Evolutionary conservation across 2,113 vertebrate species (phyloP).

Genomic region (Cyprinodon tularosa): DNA sequence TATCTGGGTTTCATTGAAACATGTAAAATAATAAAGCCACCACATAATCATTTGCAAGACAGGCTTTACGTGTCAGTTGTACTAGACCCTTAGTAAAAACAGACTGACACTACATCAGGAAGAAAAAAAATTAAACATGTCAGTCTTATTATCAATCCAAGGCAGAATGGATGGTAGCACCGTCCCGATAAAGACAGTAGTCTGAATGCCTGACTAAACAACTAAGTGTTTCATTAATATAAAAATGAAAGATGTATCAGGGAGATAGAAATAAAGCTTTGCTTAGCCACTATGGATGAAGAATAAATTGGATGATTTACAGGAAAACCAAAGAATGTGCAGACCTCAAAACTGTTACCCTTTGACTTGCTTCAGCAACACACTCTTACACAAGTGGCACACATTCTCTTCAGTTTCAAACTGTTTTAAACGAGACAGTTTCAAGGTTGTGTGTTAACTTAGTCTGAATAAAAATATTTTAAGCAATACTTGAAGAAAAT

Average conservation of each 20-base stretch:
- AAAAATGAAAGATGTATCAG: background rate
- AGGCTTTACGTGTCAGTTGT: too few relatives aligned
- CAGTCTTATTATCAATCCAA: background rate
- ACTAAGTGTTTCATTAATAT: background rate
- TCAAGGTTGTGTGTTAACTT: too few relatives aligned
- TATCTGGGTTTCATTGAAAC: too few relatives aligned
- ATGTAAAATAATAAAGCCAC: background rate
- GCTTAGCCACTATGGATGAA: background rate
- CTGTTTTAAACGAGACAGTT: too few relatives aligned
- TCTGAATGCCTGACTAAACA: background rate
- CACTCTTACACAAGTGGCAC: background rate
- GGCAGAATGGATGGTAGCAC: too few relatives aligned
- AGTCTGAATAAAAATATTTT: background rate
- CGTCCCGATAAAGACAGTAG: too few relatives aligned
- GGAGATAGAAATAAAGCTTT: background rate
- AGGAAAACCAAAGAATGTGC: background rate
- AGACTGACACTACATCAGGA: background rate
- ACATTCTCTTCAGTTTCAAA: background rate
- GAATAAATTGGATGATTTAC: background rate
- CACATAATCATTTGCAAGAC: background rate
- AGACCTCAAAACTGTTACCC: background rate
- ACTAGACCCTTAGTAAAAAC: background rate
- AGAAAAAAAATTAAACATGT: background rate
- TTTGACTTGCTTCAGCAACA: background rate
- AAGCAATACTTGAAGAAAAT: background rate